These are phyloP conservation scores for Drosophila barbarae DNA, from an alignment of 2,888 invertebrate genomes.

Conservation along the genomic window DNA sequence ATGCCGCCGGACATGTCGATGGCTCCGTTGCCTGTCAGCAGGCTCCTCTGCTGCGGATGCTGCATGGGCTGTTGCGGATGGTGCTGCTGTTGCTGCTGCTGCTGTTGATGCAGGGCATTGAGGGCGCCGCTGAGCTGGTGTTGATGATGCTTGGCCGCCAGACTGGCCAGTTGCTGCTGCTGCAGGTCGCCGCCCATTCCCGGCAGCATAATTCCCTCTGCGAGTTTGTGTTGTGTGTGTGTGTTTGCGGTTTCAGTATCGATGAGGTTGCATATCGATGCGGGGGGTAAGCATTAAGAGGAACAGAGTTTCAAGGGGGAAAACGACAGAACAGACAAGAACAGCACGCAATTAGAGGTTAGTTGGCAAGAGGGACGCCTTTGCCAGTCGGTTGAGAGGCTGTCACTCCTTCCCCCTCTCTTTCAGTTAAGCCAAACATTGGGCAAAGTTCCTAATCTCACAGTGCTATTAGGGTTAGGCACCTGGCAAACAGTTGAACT, in stretches of 20 bases:
- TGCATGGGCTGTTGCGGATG: slow-evolving; percentile 43
- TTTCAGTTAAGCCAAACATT: slow-evolving; percentile 5
- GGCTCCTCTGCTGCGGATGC: slow-evolving; percentile 46
- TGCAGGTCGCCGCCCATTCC: slow-evolving; percentile 66
- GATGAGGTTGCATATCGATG: slow-evolving; percentile 15
- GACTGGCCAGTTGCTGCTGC: slow-evolving; percentile 57
- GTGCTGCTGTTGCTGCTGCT: slow-evolving; percentile 50
- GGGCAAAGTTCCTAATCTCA: background rate
- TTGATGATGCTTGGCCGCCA: slow-evolving; percentile 74
- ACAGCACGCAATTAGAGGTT: slow-evolving; percentile 35
- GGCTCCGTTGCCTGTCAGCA: slow-evolving; percentile 70
- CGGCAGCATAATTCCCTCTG: slow-evolving; percentile 74
- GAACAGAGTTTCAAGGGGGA: background rate
- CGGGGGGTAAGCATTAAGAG: slow-evolving; percentile 10
- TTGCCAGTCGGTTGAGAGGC: slow-evolving; percentile 2
- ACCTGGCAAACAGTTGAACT: background rate
- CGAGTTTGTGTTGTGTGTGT: slow-evolving; percentile 2
- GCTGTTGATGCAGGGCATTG: slow-evolving; percentile 65
- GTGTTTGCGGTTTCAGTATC: slow-evolving; percentile 19
- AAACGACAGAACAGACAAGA: slow-evolving; percentile 27
- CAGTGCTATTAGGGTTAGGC: background rate
- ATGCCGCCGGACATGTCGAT: slow-evolving; percentile 71
- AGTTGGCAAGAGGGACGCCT: slow-evolving; percentile 13
- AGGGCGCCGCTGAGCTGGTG: slow-evolving; percentile 69
- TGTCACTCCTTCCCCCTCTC: slow-evolving; percentile 2